Conservation (phyloP, 2,797 vertebrate species). For the Poecilia wingei region DNA sequence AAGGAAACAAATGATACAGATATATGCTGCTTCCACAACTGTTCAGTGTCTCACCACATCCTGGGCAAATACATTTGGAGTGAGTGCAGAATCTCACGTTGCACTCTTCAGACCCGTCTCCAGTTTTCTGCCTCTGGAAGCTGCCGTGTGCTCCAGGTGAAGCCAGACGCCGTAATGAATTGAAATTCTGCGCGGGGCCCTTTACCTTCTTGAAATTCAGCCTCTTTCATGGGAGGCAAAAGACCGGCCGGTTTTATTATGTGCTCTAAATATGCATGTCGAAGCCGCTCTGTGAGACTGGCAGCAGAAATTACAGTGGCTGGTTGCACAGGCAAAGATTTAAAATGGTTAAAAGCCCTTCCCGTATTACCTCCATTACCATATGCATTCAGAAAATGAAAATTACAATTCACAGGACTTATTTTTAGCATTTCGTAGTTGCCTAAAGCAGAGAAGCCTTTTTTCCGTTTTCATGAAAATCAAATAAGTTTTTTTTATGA, state of each 20-base stretch:
- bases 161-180: slow-evolving; percentile 32
- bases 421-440: slow-evolving; percentile 3
- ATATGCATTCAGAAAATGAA: slow-evolving; percentile 9
- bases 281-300: slow-evolving; percentile 41
- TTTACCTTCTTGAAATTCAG: slow-evolving; percentile 39
- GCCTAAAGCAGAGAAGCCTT: not conserved
- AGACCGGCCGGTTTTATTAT: slow-evolving; percentile 40
- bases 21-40: slow-evolving; percentile 43
- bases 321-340: slow-evolving; percentile 36
- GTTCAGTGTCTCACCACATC: slow-evolving; percentile 34
- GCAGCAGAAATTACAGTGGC: slow-evolving; percentile 32
- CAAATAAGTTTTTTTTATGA: not conserved
- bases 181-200: slow-evolving; percentile 9
- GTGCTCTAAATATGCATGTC: slow-evolving; percentile 33
- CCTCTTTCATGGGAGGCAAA: slow-evolving; percentile 33
- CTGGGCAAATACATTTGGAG: slow-evolving; percentile 45
- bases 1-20: slow-evolving; percentile 27
- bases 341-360: slow-evolving; percentile 49
- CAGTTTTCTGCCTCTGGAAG: slow-evolving; percentile 32
- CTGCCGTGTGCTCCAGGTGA: slow-evolving; percentile 43
- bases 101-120: slow-evolving; percentile 19
- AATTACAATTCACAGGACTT: not conserved
- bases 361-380: slow-evolving; percentile 26
- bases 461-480: not conserved
- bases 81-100: slow-evolving; percentile 23